Conservation (phyloP, 2,888 invertebrate genomes). For the Chrysomela aeneicollis region DNA sequence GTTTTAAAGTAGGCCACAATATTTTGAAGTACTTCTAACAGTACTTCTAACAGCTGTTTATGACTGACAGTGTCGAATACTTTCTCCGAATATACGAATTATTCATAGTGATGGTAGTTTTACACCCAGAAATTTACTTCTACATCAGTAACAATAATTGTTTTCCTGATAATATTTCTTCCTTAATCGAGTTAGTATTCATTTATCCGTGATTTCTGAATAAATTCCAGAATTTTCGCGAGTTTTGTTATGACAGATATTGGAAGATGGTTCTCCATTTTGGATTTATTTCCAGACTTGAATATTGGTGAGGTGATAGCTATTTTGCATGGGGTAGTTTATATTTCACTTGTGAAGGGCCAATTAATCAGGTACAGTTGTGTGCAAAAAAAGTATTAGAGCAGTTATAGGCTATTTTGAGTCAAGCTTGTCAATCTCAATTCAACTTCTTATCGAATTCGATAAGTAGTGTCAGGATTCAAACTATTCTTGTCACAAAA, state of each 20-base stretch:
- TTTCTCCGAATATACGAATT: not conserved
- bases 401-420: no score
- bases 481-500: no score
- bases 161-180: not conserved
- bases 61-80: constrained; percentile 10
- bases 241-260: constrained; percentile 5
- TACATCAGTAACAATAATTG: not conserved
- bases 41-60: not conserved
- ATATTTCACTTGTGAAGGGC: constrained; percentile 8
- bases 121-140: not conserved
- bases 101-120: not conserved
- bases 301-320: not conserved
- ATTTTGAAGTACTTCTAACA: not conserved
- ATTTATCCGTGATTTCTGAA: constrained; percentile 4
- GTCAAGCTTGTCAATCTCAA: no score
- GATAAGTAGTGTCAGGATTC: no score
- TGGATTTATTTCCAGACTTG: not conserved
- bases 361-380: constrained; percentile 5
- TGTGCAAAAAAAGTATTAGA: no score
- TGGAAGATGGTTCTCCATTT: constrained; percentile 2
- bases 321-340: not conserved
- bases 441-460: no score
- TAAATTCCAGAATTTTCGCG: constrained; percentile 1
- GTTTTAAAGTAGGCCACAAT: not conserved
- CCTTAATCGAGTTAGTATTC: not conserved